These are phyloP conservation scores for Hycleus phaleratus DNA, from an alignment of 1,140 invertebrate species.

Conservation along the genomic window DNA sequence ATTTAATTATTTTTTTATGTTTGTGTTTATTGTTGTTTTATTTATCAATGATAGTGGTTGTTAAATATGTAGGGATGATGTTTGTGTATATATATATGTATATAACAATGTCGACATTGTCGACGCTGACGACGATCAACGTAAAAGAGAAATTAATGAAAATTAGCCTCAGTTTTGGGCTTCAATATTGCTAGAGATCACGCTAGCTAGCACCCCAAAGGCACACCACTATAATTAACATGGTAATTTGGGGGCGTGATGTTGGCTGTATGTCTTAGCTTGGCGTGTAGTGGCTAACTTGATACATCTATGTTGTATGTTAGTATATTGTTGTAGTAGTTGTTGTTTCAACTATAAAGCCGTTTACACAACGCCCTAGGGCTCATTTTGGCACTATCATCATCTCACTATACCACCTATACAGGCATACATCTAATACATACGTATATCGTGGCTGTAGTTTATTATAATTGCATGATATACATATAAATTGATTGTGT, in stretches of 20 bases:
- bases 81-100: too few species aligned
- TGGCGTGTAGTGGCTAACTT: conserved; percentile 39
- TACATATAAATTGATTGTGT: conserved; percentile 40
- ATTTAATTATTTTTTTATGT: too few species aligned
- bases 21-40: too few species aligned
- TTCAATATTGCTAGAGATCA: conserved; percentile 28
- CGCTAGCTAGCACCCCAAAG: conserved; percentile 26
- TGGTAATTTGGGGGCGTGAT: conserved; percentile 41
- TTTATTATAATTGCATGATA: conserved; percentile 38
- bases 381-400: conserved; percentile 24
- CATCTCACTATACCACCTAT: not conserved
- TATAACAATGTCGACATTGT: too few species aligned
- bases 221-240: conserved; percentile 37
- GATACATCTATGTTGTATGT: conserved; percentile 15
- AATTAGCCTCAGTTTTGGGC: conserved; percentile 25
- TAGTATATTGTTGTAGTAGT: too few species aligned
- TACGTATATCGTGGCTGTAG: conserved; percentile 9
- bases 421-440: conserved; percentile 7
- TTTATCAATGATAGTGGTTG: too few species aligned
- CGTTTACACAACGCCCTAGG: conserved; percentile 18
- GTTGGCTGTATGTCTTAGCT: conserved; percentile 35
- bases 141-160: conserved; percentile 28
- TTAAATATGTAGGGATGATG: too few species aligned
- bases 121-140: too few species aligned
- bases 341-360: not conserved